Evolutionary conservation across 2,888 invertebrate species (phyloP), one percentile per base, ranked within the genome.

Genomic region (Agrotis clavis): DNA sequence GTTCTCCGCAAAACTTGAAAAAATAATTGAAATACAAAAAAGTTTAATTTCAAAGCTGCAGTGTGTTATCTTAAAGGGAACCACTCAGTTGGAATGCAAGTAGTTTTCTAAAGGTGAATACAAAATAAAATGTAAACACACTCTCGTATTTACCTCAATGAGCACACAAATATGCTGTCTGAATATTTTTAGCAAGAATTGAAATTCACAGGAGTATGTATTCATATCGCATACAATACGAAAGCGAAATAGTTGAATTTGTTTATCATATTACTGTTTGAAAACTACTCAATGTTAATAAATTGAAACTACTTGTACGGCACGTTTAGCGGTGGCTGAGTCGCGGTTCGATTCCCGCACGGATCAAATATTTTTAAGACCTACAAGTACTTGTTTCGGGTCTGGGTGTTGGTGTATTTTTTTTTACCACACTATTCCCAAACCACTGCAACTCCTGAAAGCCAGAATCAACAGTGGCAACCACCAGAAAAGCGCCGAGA

Each of bases 181-280:
- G 64, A 73, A 83, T 74, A 81, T 70, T 75, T 79, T 75, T 73
- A 73, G 69, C 60, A 14, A 11, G 53, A 14, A 67, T 72, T 79
- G 59, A 64, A 76, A 79, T 61, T 50, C 45, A 48, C 21, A 4
- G 11, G 21, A 63, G 71, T 77, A 56, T 60, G 65, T 60, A 73
- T 79, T 54, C 19, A 6, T 35, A 54, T 56, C 47, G 19, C n/a
- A 6, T 19, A 25, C 2, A 47, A 69, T 77, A 1, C 16, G 1
- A 9, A 61, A 0, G 11, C 4, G 21, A 61, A 67, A 25, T 6
- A 1, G 14, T 0, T 48, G 16, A 3, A 47, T 59, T 68, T 60
- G 14, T 59, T 14, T 51, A 35, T 51, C 11, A 1, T 41, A n/a
- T 48, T 72, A 2, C 25, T 4, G 0, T 30, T 30, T 30, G 30